phyloP scores from a whole-genome alignment of 2,888 invertebrate genomes.

The Trilocha varians region DNA sequence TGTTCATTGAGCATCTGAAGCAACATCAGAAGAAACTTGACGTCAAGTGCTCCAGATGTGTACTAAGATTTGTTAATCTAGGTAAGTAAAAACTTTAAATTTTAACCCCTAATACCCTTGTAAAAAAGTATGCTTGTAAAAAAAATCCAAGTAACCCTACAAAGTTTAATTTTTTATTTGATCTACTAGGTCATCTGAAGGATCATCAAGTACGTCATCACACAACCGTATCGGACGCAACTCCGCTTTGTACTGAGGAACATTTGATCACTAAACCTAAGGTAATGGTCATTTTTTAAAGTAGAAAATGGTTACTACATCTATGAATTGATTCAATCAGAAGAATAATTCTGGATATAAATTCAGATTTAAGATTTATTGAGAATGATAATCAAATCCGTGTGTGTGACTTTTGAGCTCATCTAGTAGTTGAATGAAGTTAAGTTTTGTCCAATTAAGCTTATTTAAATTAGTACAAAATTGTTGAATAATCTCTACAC shows the following conservation, averaged over 20 bases:
- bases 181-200: conserved; percentile 65
- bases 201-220: conserved; percentile 73
- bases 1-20: conserved; percentile 80
- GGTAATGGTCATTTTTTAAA: conserved; percentile 25
- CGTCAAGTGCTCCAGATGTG: conserved; percentile 81
- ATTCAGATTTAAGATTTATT: too few species aligned
- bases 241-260: conserved; percentile 56
- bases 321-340: too few species aligned
- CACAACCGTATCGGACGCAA: conserved; percentile 45
- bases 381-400: too few species aligned
- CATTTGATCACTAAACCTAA: conserved; percentile 61
- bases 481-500: too few species aligned
- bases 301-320: background rate
- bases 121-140: too few species aligned
- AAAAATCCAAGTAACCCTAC: background rate
- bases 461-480: too few species aligned
- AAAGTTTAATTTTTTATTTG: conserved; percentile 1
- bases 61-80: conserved; percentile 82
- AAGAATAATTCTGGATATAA: too few species aligned
- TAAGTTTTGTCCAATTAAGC: too few species aligned
- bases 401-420: too few species aligned
- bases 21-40: conserved; percentile 78
- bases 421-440: too few species aligned
- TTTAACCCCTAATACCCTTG: too few species aligned
- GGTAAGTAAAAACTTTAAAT: too few species aligned